Conservation (phyloP, 1,140 invertebrate species). For the Zaprionus ghesquierei region DNA sequence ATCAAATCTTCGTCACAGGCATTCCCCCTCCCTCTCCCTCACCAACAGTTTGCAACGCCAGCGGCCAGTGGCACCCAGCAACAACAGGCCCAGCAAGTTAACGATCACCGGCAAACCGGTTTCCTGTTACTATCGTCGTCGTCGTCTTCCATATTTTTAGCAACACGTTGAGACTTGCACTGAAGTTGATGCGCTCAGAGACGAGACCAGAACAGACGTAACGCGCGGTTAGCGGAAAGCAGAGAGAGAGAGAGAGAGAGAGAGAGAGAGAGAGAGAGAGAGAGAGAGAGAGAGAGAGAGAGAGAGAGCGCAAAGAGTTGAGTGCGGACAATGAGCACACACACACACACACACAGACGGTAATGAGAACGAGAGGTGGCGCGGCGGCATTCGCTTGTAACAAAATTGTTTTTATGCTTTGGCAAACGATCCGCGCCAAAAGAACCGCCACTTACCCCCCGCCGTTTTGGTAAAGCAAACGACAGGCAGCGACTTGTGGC, state of each 20-base stretch:
- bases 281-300: neutral
- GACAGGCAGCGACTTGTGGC: conserved; percentile 2
- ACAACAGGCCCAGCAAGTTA: conserved; percentile 57
- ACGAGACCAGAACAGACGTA: too few species aligned
- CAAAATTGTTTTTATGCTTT: conserved; percentile 61
- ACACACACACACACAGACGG: conserved; percentile 31
- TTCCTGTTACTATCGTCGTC: conserved; percentile 36
- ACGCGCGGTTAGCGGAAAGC: too few species aligned
- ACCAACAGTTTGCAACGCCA: neutral
- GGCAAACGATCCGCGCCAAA: conserved; percentile 55
- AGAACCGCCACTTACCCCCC: conserved; percentile 19
- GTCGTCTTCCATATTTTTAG: conserved; percentile 47
- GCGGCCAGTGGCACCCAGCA: conserved; percentile 69
- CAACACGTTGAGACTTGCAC: conserved; percentile 38
- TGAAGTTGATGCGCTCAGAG: neutral
- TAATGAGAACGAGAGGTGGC: conserved; percentile 53
- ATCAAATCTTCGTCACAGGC: conserved; percentile 67
- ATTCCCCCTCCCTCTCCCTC: neutral
- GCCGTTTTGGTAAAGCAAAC: neutral
- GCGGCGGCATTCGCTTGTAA: conserved; percentile 68
- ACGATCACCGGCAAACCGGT: conserved; percentile 38
- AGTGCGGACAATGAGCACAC: too few species aligned
- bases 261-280: neutral
- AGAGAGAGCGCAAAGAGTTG: too few species aligned
- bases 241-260: neutral